phyloP scores from a whole-genome alignment of 2,113 vertebrate genomes.

The Miniopterus natalensis region DNA sequence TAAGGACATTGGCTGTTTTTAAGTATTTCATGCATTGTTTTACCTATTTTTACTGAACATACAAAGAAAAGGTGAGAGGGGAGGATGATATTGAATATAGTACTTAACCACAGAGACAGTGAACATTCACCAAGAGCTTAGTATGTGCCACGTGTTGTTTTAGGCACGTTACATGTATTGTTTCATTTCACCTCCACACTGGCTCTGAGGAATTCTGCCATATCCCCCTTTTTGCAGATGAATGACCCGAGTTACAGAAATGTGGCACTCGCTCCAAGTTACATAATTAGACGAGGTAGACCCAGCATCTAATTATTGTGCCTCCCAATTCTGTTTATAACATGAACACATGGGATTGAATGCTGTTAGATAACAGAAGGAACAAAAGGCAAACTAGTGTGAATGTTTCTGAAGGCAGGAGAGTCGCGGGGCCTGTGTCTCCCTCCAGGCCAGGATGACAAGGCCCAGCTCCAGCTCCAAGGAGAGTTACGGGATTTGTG shows the following conservation, averaged over 20 bases:
- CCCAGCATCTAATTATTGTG: not conserved
- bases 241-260: not conserved
- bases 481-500: not conserved
- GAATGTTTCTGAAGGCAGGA: constrained; percentile 1
- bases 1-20: constrained; percentile 17
- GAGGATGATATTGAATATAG: not conserved
- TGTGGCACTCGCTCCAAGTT: not conserved
- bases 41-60: not conserved
- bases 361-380: not conserved
- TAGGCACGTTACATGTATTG: not conserved
- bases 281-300: not conserved
- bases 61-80: not conserved
- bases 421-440: not conserved
- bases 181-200: not conserved
- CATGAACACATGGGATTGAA: not conserved
- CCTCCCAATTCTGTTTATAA: not conserved
- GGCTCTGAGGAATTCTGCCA: not conserved
- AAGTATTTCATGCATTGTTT: not conserved
- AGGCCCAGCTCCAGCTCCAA: not conserved
- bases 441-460: not conserved
- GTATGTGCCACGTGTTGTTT: not conserved
- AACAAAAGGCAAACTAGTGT: not conserved
- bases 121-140: not conserved
- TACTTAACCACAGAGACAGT: not conserved
- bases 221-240: not conserved